Base-by-base conservation (phyloP, 2,797 vertebrate species). In the Poliocrania exsul region DNA sequence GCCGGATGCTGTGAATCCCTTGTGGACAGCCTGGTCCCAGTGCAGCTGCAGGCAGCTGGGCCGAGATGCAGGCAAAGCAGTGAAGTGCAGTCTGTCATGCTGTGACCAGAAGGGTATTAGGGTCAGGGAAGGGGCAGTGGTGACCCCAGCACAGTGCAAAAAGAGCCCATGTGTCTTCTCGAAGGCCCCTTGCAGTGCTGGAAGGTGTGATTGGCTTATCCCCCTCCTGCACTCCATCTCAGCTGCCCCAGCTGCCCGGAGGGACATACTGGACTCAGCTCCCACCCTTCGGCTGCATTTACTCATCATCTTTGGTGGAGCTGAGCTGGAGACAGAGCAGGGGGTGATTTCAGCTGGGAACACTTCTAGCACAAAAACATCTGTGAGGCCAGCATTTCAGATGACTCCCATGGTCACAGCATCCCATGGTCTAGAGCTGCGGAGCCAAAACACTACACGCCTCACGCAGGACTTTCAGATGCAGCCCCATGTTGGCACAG, bases 321-420 rank as follows among this genome's bases (percentile, higher is more conserved):
- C 54, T 64, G 65, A 88, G 80, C 69, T 44, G 58, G 47, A 94
- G 77, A 7, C 33, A 17, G 77, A 64, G 70, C 79, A 77, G 60
- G 65, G 74, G 51, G 72, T 64, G 67, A 53, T 64, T 64, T 88
- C 0, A 0, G 11, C 81, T 77, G 56, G 74, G 67, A 95, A 51
- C 40, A 13, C 25, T 86, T 73, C 28, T 15, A 69, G 71, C 56
- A 69, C 23, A 38, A 87, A 77, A 79, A 65, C 58, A 51, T 44
- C 58, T 35, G 16, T 1, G 11, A 72, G 62, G 66, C 60, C 44
- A 35, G 72, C 0, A 0, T 81, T 92, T 67, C 0, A 0, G 29
- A 19, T 49, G 28, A 77, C 37, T 91, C 62, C 35, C 29, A 4
- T 12, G 65, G 73, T 70, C 64, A 33, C 67, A 73, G 77, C 23